Conservation (phyloP, 2,888 invertebrate genomes). For the Torymus auratus region DNA sequence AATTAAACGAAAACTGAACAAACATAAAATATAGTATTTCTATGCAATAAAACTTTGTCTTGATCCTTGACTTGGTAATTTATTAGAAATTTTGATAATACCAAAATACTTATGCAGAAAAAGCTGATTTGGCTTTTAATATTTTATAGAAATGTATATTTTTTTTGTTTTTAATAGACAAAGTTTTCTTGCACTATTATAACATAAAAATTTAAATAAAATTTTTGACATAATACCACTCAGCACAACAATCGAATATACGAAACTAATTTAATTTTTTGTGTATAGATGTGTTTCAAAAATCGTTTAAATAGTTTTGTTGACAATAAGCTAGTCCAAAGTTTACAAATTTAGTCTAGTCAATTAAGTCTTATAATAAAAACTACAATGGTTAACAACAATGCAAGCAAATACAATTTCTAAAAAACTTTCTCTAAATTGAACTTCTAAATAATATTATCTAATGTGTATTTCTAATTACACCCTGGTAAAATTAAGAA, state of each 20-base stretch:
- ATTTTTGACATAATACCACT: background rate
- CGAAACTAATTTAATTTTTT: slow-evolving; percentile 20
- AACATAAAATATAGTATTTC: background rate
- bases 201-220: slow-evolving; percentile 33
- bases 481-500: slow-evolving; percentile 45
- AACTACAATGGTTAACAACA: slow-evolving; percentile 8
- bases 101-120: background rate
- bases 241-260: slow-evolving; percentile 10
- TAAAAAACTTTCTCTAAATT: background rate
- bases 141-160: background rate
- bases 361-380: slow-evolving; percentile 28
- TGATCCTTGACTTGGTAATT: no score
- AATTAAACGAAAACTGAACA: background rate
- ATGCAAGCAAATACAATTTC: slow-evolving; percentile 12
- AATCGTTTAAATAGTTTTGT: slow-evolving; percentile 4
- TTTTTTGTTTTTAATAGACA: background rate
- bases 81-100: no score
- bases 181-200: slow-evolving; percentile 1
- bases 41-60: no score
- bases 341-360: slow-evolving; percentile 9
- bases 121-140: no score
- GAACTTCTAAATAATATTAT: background rate
- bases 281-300: slow-evolving; percentile 32
- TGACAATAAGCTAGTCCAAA: background rate
- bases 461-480: slow-evolving; percentile 11